Evolutionary conservation across 2,888 invertebrate species (phyloP).

Genomic region (Onchidella celtica): DNA sequence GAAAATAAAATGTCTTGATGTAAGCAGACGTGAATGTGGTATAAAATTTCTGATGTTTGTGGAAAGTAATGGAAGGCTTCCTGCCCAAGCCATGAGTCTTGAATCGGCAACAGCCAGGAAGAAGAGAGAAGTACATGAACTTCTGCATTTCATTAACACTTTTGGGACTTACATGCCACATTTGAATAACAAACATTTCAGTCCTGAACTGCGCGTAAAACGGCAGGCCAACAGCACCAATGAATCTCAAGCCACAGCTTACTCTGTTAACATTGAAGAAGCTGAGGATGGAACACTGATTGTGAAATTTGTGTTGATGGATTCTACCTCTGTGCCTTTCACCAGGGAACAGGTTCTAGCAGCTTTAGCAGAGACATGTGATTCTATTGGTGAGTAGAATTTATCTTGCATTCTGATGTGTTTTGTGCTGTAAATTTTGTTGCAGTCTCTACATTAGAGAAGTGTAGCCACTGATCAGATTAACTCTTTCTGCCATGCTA

Average conservation of each 20-base stretch:
- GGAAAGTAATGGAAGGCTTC: constrained; percentile 50
- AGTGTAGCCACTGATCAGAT: no score
- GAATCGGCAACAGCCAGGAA: neutral
- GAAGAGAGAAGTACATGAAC: neutral
- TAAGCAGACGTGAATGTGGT: neutral
- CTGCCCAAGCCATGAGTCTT: neutral
- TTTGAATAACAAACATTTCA: neutral
- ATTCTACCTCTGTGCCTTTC: constrained; percentile 43
- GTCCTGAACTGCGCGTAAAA: neutral
- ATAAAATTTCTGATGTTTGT: constrained; percentile 53
- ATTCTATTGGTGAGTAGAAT: constrained; percentile 57
- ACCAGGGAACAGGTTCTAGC: constrained; percentile 52
- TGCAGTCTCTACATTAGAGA: no score
- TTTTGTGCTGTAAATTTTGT: no score
- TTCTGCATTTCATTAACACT: neutral
- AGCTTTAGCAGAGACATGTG: constrained; percentile 54
- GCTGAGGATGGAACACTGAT: constrained; percentile 32
- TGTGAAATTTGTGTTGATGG: constrained; percentile 55
- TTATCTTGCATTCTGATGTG: no score
- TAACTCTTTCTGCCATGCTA: no score
- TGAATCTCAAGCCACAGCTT: constrained; percentile 50
- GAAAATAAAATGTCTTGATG: neutral
- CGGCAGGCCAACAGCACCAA: constrained; percentile 20
- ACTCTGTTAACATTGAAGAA: constrained; percentile 45
- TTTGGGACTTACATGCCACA: neutral